These are phyloP conservation scores for Pycnonotus jocosus DNA, from an alignment of 2,113 vertebrate species.

Conservation along the genomic window DNA sequence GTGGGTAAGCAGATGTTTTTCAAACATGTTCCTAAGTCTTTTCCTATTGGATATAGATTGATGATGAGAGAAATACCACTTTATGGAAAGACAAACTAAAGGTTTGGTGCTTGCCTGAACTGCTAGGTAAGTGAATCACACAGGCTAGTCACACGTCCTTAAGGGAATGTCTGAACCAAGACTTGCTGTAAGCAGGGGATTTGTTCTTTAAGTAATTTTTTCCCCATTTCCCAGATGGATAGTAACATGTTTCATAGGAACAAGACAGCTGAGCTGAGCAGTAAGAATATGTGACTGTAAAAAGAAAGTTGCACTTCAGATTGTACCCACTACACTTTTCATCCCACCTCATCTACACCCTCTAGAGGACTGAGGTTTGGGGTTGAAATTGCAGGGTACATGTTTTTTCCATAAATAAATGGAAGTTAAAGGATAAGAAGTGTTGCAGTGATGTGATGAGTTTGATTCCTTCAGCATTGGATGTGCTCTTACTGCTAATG, in stretches of 20 bases:
- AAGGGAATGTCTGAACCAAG: neutral
- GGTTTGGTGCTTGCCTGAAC: neutral
- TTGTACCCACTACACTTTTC: neutral
- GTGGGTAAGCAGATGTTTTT: constrained; percentile 80
- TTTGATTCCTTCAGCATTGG: neutral
- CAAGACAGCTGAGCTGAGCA: neutral
- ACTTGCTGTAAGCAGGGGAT: neutral
- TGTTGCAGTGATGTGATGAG: neutral
- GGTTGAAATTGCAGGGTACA: neutral
- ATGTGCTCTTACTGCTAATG: neutral
- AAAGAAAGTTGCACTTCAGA: neutral
- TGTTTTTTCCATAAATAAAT: neutral
- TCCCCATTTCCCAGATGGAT: neutral
- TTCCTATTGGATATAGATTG: neutral
- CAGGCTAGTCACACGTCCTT: neutral
- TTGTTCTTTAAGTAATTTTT: neutral
- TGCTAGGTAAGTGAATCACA: neutral
- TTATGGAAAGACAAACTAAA: neutral
- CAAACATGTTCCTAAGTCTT: neutral
- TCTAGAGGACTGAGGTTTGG: neutral
- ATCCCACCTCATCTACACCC: neutral
- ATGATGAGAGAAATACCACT: neutral
- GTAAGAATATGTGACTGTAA: neutral
- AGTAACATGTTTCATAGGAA: neutral
- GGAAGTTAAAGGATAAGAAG: neutral